Evolutionary conservation across 1,140 invertebrate species (phyloP).

Genomic region (Euura lappo): DNA sequence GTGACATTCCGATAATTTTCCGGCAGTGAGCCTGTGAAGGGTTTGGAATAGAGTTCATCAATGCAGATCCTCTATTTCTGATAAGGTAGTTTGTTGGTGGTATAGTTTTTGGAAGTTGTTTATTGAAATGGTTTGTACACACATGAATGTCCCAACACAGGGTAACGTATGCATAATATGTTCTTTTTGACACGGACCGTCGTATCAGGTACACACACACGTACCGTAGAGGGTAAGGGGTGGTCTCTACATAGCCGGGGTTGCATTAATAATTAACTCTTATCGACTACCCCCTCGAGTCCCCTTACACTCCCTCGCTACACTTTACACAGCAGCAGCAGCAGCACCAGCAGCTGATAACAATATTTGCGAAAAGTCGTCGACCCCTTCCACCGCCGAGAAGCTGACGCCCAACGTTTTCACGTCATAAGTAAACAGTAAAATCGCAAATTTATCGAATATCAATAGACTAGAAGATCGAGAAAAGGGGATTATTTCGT

Average conservation of each 20-base stretch:
- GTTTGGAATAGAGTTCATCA: too few species aligned
- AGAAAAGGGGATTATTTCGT: not conserved
- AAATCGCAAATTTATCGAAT: slow-evolving; percentile 10
- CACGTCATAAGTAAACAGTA: not conserved
- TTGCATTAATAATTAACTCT: slow-evolving; percentile 11
- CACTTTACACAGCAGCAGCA: too few species aligned
- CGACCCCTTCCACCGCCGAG: not conserved
- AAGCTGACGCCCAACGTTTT: not conserved
- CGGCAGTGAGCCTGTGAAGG: too few species aligned
- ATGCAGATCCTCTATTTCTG: too few species aligned
- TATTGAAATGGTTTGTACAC: too few species aligned
- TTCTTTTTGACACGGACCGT: not conserved
- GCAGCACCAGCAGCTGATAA: slow-evolving; percentile 9
- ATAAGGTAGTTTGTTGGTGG: too few species aligned
- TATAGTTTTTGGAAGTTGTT: too few species aligned
- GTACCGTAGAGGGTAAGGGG: not conserved
- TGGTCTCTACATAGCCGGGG: not conserved
- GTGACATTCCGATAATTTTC: too few species aligned
- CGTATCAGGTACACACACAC: not conserved
- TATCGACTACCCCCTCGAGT: not conserved
- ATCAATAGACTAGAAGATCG: not conserved
- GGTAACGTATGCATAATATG: slow-evolving; percentile 1
- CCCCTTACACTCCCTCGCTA: too few species aligned
- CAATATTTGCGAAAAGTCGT: slow-evolving; percentile 20
- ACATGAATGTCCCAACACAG: too few species aligned